Evolutionary conservation across 2,888 invertebrate genomes (phyloP).

Genomic region (Xanthostigma xanthostigma): DNA sequence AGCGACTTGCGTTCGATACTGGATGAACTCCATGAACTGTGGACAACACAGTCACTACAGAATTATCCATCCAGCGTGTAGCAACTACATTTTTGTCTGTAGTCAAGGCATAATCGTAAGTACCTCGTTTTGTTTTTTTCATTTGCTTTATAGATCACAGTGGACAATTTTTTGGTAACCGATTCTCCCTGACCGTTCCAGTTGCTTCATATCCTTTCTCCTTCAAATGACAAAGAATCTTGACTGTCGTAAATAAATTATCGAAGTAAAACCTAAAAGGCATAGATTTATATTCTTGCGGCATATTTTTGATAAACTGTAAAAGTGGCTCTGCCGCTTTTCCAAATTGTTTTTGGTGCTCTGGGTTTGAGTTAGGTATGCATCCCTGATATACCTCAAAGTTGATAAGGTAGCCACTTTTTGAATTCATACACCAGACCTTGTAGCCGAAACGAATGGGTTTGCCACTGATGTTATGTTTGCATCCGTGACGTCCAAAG

Average conservation of each 20-base stretch:
- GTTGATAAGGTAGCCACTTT: too few species aligned
- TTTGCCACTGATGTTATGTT: too few species aligned
- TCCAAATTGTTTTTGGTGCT: not conserved
- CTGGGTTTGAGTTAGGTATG: not conserved
- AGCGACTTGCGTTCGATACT: too few species aligned
- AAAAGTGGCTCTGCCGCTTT: not conserved
- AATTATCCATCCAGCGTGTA: not conserved
- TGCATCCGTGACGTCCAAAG: too few species aligned
- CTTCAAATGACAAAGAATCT: not conserved
- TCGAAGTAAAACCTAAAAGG: slow-evolving; percentile 7
- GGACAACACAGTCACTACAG: not conserved
- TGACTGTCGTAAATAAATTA: slow-evolving; percentile 9
- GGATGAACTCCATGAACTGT: slow-evolving; percentile 8
- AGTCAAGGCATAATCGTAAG: not conserved
- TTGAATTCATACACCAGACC: too few species aligned
- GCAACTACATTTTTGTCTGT: not conserved
- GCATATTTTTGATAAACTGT: not conserved
- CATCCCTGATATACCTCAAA: too few species aligned
- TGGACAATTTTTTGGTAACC: slow-evolving; percentile 2
- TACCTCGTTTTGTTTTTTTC: slow-evolving; percentile 1
- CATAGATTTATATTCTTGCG: slow-evolving; percentile 1
- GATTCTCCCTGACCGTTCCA: slow-evolving; percentile 1
- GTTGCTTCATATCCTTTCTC: slow-evolving; percentile 2
- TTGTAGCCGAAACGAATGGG: too few species aligned
- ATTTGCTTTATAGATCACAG: slow-evolving; percentile 3